Base-by-base conservation (phyloP, 2,888 invertebrate species). In the Ceraclea dissimilis region DNA sequence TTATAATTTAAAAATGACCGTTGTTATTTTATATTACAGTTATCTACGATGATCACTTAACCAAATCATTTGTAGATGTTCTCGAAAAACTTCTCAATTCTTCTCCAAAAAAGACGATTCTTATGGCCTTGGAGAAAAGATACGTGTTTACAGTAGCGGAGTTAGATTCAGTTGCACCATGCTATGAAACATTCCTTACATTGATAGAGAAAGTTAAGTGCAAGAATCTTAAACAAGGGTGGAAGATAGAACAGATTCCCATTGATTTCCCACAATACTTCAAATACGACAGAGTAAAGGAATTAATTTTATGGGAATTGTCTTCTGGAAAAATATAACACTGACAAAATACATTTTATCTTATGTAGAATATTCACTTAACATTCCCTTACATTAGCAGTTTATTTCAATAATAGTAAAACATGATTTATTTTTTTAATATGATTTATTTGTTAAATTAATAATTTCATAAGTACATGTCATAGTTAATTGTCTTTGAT, bases 131-230 rank as follows among this genome's bases (percentile, higher is more conserved):
- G 62, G 93, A 93, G 68, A 92, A 92, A 68, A 84, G 93, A 52
- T 93, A 84, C 69, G 92, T 93, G 6, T 93, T 93, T 67, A 91
- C 91, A 0, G 70, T 89, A 62, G 80, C 83, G 13, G 89, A 92
- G 65, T 79, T 88, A 69, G 90, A 91, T 60, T 81, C 86, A 0
- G 84, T 85, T n/a, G 91, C 93, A 1, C 92, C 92, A 0, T 91
- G 91, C 74, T 93, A 88, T 66, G 91, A 91, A 66, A 85, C 89
- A 74, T 92, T 92, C 72, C 71, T 89, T 1, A 76, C 80, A 31
- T 73, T 83, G 59, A 65, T 86, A 13, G 73, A 79, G 56, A 74
- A 76, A 64, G 71, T 82, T 6, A 73, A 73, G 64, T 68, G 69
- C 53, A 71, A 74, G 46, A 73, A 77, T 57, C 62, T 70, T 18